Evolutionary conservation across 1,140 invertebrate genomes (phyloP).

Genomic region (Polypedilum pembai): DNA sequence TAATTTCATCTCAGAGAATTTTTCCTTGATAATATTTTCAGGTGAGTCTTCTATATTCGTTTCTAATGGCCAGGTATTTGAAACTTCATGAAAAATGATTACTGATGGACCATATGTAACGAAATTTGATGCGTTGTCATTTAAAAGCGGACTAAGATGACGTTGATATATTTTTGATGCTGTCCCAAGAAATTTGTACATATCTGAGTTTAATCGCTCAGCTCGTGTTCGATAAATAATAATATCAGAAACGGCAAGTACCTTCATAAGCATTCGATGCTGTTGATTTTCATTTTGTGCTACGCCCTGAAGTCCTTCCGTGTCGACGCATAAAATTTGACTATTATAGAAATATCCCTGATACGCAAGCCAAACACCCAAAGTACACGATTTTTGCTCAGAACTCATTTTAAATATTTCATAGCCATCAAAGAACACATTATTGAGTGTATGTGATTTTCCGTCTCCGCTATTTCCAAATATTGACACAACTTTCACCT

Average conservation of each 20-base stretch:
- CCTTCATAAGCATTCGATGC: conserved; percentile 66
- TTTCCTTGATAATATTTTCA: conserved; percentile 57
- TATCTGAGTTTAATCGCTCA: conserved; percentile 67
- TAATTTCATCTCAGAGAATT: conserved; percentile 55
- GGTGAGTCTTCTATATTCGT: conserved; percentile 49
- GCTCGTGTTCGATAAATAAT: conserved; percentile 72
- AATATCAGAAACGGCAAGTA: conserved; percentile 73
- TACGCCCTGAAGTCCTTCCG: conserved; percentile 58
- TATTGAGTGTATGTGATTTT: conserved; percentile 75
- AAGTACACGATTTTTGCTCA: conserved; percentile 64
- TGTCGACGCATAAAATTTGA: conserved; percentile 69
- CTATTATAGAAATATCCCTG: conserved; percentile 47
- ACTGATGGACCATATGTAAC: conserved; percentile 63
- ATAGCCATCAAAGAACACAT: conserved; percentile 67
- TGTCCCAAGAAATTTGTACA: conserved; percentile 72
- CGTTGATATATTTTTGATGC: conserved; percentile 67
- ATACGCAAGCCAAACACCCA: conserved; percentile 75
- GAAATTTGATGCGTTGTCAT: conserved; percentile 46
- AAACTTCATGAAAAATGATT: conserved; percentile 76
- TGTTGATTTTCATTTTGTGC: conserved; percentile 61
- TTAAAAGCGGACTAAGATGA: conserved; percentile 62
- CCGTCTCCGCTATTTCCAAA: conserved; percentile 84
- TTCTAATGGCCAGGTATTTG: conserved; percentile 50
- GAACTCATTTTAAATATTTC: conserved; percentile 68
- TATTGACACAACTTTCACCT: conserved; percentile 77